Evolutionary conservation across 2,113 vertebrate species (phyloP).

Genomic region (Daphoenositta chrysoptera): DNA sequence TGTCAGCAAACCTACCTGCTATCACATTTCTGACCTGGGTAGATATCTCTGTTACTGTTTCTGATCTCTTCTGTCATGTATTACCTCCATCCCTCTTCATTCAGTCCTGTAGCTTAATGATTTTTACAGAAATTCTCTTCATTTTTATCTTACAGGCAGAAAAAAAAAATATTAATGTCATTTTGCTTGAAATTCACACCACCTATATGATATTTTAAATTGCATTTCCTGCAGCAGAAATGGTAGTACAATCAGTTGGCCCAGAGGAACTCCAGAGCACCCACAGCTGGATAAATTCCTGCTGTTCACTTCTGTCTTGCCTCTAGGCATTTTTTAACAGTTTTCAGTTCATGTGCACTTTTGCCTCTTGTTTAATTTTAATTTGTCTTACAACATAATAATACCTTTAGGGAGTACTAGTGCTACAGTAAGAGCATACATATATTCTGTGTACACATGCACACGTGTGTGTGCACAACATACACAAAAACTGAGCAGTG

Average conservation of each 20-base stretch:
- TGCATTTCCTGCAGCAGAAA: conserved; percentile 20
- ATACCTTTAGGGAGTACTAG: conserved; percentile 51
- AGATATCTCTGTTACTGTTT: not conserved
- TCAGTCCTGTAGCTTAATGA: not conserved
- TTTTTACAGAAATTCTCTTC: not conserved
- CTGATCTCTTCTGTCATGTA: not conserved
- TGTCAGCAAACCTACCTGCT: not conserved
- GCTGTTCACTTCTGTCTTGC: conserved; percentile 45
- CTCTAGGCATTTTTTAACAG: conserved; percentile 55
- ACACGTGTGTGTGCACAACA: not conserved
- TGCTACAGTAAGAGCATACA: not conserved
- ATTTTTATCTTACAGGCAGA: not conserved
- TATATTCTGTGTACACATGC: not conserved
- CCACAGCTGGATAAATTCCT: not conserved
- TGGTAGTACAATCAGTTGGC: not conserved
- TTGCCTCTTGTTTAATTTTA: conserved; percentile 64
- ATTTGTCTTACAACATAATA: conserved; percentile 62
- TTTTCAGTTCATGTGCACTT: conserved; percentile 55
- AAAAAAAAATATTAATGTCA: not conserved
- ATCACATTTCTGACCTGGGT: not conserved
- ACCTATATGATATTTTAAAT: not conserved
- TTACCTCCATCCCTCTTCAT: not conserved
- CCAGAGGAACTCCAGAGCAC: conserved; percentile 14
- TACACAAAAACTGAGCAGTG: not conserved
- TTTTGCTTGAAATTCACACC: not conserved